Evolutionary conservation across 2,888 invertebrate genomes (phyloP).

Genomic region (Clivina fossor): DNA sequence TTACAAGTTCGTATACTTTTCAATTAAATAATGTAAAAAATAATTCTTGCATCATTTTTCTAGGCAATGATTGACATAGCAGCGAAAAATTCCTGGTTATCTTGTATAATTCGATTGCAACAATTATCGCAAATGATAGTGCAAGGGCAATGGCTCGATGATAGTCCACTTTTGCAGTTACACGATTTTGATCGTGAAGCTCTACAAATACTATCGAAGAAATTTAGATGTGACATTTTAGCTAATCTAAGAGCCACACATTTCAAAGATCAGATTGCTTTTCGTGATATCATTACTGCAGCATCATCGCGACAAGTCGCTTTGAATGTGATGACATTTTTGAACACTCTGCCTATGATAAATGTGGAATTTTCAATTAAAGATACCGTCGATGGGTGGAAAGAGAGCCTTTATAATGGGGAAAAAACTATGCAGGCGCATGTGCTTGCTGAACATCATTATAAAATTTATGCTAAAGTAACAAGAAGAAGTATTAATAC

Average conservation of each 20-base stretch:
- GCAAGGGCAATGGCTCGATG: slow-evolving; percentile 86
- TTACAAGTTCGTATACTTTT: slow-evolving; percentile 76
- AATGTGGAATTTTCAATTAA: slow-evolving; percentile 1
- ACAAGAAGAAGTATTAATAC: slow-evolving; percentile 46
- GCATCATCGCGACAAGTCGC: slow-evolving; percentile 47
- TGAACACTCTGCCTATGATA: slow-evolving; percentile 15
- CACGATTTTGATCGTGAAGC: slow-evolving; percentile 73
- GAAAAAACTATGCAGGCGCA: neutral
- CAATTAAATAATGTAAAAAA: slow-evolving; percentile 16
- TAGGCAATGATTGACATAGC: slow-evolving; percentile 96
- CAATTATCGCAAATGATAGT: slow-evolving; percentile 85
- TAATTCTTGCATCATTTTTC: slow-evolving; percentile 40
- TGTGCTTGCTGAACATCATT: slow-evolving; percentile 50
- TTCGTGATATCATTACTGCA: slow-evolving; percentile 1
- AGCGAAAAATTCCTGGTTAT: slow-evolving; percentile 88
- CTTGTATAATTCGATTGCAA: slow-evolving; percentile 75
- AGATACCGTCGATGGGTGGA: slow-evolving; percentile 4
- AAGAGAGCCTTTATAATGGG: neutral
- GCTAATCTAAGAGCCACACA: slow-evolving; percentile 52
- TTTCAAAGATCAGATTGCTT: slow-evolving; percentile 5
- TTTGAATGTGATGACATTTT: slow-evolving; percentile 5
- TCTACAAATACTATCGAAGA: too few relatives aligned
- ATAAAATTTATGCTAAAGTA: slow-evolving; percentile 46
- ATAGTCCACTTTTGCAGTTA: slow-evolving; percentile 72
- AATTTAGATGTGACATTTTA: too few relatives aligned